These are phyloP conservation scores for Agrochola litura DNA, from an alignment of 2,888 invertebrate genomes.

Conservation along the genomic window DNA sequence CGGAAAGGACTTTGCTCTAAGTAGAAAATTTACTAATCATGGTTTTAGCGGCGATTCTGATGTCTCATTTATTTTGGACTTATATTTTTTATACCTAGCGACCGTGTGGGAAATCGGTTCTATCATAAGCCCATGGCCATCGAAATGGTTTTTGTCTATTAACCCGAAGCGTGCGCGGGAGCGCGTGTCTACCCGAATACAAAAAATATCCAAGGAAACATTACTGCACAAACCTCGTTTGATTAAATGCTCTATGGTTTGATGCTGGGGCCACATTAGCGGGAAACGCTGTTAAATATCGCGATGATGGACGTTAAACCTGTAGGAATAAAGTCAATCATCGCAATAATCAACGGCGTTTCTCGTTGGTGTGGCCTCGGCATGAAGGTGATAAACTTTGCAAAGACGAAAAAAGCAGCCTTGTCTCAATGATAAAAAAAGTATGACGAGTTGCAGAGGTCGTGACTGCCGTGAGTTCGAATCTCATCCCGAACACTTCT, in stretches of 20 bases:
- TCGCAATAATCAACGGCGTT: too few species aligned
- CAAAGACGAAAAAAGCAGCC: constrained; percentile 10
- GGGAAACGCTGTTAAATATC: too few species aligned
- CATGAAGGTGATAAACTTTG: background rate
- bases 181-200: background rate
- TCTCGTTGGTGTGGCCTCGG: too few species aligned
- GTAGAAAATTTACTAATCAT: background rate
- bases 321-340: too few species aligned
- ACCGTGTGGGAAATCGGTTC: background rate
- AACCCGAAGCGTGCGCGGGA: background rate
- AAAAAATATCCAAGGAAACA: background rate
- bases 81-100: background rate
- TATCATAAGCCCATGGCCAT: background rate
- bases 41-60: constrained; percentile 1
- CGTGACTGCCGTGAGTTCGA: background rate
- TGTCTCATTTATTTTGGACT: constrained; percentile 19
- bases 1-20: background rate
- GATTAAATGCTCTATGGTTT: constrained; percentile 5
- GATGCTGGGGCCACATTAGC: background rate
- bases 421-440: constrained; percentile 11
- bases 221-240: background rate
- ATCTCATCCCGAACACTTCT: background rate
- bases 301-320: too few species aligned
- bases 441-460: background rate
- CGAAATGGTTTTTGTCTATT: background rate